Conservation (phyloP, 2,797 vertebrate genomes). For the Sebastes vulpes region DNA sequence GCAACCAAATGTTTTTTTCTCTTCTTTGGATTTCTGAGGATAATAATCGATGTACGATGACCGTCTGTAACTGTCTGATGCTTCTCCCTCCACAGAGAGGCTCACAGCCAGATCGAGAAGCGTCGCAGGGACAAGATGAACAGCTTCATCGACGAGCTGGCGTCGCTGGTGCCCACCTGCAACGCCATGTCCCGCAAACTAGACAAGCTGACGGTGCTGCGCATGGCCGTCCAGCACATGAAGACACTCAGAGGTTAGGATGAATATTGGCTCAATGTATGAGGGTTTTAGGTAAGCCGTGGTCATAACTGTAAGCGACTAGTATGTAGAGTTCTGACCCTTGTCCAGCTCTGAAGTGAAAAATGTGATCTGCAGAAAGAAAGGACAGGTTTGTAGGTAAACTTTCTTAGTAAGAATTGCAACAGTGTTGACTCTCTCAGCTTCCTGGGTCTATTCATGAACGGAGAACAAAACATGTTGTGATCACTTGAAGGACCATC, state of each 20-base stretch:
- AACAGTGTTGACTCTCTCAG: neutral
- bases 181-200: constrained; percentile 98
- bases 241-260: constrained; percentile 95
- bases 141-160: constrained; percentile 98
- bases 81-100: constrained; percentile 87
- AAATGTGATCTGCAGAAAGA: neutral
- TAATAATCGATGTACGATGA: neutral
- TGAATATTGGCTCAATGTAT: neutral
- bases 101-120: constrained; percentile 98
- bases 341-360: no score
- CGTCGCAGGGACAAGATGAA: constrained; percentile 98
- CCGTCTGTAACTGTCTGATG: neutral
- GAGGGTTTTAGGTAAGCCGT: neutral
- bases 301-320: neutral
- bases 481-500: neutral
- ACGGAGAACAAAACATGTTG: neutral
- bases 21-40: neutral
- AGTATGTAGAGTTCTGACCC: neutral
- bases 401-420: neutral
- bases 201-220: constrained; percentile 96
- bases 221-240: constrained; percentile 99
- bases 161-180: constrained; percentile 96
- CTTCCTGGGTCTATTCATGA: neutral
- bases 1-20: neutral
- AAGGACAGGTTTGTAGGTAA: neutral